A percentile compares a stretch with the other conserved stretches of the same genome.
Conservation (phyloP, 2,797 vertebrate species). For the Petrocephalus sullivani region DNA sequence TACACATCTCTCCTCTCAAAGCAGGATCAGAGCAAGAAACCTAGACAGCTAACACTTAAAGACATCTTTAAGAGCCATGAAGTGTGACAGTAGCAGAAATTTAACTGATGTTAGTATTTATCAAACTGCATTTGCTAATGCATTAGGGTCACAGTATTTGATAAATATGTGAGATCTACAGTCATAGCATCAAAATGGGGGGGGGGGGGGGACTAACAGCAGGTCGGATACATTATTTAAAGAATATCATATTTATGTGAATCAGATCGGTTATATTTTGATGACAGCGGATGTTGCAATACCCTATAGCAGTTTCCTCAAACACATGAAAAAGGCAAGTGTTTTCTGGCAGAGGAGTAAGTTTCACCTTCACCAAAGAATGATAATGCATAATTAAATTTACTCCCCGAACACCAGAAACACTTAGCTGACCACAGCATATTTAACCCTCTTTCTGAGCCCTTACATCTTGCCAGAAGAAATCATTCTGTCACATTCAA, state of each 20-base stretch:
- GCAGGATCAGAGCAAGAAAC: neutral
- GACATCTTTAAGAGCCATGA: neutral
- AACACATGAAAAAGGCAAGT: constrained; percentile 62
- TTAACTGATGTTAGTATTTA: neutral
- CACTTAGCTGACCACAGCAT: constrained; percentile 99
- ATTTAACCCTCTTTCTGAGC: constrained; percentile 98
- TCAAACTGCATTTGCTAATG: neutral
- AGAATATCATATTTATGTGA: neutral
- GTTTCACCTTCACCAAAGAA: constrained; percentile 99
- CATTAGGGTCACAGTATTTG: neutral
- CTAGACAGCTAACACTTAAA: neutral
- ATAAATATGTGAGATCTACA: neutral
- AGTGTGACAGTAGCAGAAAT: neutral
- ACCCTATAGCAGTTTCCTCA: neutral
- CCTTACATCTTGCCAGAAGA: constrained; percentile 98
- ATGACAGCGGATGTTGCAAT: neutral
- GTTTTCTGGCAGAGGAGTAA: constrained; percentile 88
- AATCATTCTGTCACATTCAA: constrained; percentile 99
- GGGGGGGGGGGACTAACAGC: too few species aligned
- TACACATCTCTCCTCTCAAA: neutral
- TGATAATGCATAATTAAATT: constrained; percentile 99
- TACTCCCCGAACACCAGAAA: constrained; percentile 99
- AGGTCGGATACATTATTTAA: constrained; percentile 1
- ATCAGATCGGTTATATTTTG: neutral
- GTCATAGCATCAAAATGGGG: neutral